Evolutionary conservation across 2,888 invertebrate genomes (phyloP).

Genomic region (Agonopterix arenella): DNA sequence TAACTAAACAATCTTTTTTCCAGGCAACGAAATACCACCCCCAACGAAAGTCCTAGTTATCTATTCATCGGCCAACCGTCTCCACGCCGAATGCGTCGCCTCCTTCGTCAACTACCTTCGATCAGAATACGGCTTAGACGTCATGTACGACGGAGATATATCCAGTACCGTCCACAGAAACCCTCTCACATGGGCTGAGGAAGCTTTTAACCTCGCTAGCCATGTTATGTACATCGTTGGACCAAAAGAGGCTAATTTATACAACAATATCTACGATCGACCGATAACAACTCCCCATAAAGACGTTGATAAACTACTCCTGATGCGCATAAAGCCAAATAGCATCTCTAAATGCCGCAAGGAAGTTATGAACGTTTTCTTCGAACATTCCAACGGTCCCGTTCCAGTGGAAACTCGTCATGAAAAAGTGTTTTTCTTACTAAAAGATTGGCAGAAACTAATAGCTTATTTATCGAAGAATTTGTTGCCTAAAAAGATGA

Average conservation of each 20-base stretch:
- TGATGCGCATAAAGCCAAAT: slow-evolving; percentile 40
- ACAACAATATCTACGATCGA: slow-evolving; percentile 59
- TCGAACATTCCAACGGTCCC: slow-evolving; percentile 54
- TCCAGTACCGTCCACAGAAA: slow-evolving; percentile 46
- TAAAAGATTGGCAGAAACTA: slow-evolving; percentile 62
- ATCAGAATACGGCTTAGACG: slow-evolving; percentile 52
- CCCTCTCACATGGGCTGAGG: slow-evolving; percentile 58
- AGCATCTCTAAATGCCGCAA: slow-evolving; percentile 33
- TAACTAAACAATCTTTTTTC: slow-evolving; percentile 2
- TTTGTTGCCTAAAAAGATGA: slow-evolving; percentile 51
- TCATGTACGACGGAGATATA: slow-evolving; percentile 60
- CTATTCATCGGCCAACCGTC: slow-evolving; percentile 50
- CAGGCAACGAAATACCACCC: slow-evolving; percentile 47
- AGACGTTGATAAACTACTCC: slow-evolving; percentile 44
- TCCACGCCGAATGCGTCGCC: slow-evolving; percentile 58
- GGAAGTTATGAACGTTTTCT: slow-evolving; percentile 51
- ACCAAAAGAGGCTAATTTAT: slow-evolving; percentile 42
- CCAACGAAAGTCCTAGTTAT: slow-evolving; percentile 59
- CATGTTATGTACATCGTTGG: slow-evolving; percentile 59
- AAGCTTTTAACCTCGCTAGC: slow-evolving; percentile 44
- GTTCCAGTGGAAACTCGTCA: slow-evolving; percentile 51
- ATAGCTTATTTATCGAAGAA: slow-evolving; percentile 59
- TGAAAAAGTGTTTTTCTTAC: slow-evolving; percentile 42
- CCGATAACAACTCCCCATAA: slow-evolving; percentile 46
- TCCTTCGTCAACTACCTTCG: slow-evolving; percentile 56